Evolutionary conservation across 2,113 vertebrate genomes (phyloP).

Genomic region (Prietella phreatophila): DNA sequence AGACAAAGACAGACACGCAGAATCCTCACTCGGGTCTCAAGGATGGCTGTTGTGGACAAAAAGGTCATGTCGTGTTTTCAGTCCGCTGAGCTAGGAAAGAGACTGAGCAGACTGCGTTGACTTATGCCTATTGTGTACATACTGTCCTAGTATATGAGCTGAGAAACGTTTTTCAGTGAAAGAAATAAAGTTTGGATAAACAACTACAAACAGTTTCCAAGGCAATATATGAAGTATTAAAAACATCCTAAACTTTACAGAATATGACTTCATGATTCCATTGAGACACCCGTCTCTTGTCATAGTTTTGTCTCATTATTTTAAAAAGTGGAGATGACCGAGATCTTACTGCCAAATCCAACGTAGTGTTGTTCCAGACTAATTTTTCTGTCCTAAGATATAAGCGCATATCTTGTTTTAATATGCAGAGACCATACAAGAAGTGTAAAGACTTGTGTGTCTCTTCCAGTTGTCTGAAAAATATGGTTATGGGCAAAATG

Average conservation of each 20-base stretch:
- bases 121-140: not conserved
- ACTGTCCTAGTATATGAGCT: not conserved
- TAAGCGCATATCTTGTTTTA: not conserved
- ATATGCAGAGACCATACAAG: not conserved
- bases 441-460: not conserved
- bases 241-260: not conserved
- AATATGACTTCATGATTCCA: not conserved
- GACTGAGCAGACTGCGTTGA: not conserved
- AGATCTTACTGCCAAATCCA: not conserved
- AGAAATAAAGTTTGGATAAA: not conserved
- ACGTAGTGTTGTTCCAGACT: not conserved
- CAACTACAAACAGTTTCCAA: not conserved
- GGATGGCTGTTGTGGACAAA: slow-evolving; percentile 28
- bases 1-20: not conserved
- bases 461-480: not conserved
- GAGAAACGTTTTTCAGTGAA: not conserved
- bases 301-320: not conserved
- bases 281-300: not conserved
- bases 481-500: not conserved
- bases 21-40: slow-evolving; percentile 40
- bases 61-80: slow-evolving; percentile 40
- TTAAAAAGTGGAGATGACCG: not conserved
- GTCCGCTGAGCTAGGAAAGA: not conserved
- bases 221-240: not conserved
- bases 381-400: not conserved